phyloP scores from a whole-genome alignment of 2,113 vertebrate genomes.

The Oxyruncus cristatus region DNA sequence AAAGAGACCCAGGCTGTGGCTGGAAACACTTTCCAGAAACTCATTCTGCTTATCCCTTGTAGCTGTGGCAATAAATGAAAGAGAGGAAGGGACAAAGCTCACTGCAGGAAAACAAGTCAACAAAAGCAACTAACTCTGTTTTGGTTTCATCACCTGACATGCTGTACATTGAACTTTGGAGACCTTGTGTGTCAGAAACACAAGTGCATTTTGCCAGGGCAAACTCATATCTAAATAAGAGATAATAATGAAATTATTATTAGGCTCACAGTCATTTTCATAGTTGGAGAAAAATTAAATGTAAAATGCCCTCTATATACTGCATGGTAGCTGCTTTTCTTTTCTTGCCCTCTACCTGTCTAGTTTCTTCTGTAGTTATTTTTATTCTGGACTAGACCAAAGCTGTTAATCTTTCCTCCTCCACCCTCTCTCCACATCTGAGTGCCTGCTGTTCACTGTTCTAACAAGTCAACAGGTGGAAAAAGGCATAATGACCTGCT shows the following conservation, averaged over 20 bases:
- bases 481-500: not conserved
- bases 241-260: not conserved
- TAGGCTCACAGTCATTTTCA: not conserved
- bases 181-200: not conserved
- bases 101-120: not conserved
- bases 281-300: not conserved
- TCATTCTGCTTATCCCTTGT: not conserved
- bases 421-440: not conserved
- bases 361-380: not conserved
- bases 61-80: not conserved
- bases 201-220: not conserved
- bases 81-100: not conserved
- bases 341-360: not conserved
- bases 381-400: not conserved
- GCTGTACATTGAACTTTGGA: not conserved
- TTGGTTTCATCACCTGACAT: not conserved
- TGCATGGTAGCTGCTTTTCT: not conserved
- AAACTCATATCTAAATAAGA: not conserved
- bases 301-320: not conserved
- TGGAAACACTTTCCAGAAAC: not conserved
- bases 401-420: conserved; percentile 4
- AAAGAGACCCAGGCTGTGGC: not conserved
- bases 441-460: not conserved
- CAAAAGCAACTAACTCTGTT: not conserved
- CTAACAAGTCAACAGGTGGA: not conserved